phyloP scores from a whole-genome alignment of 2,888 invertebrate genomes.

The Tinea semifulvella region DNA sequence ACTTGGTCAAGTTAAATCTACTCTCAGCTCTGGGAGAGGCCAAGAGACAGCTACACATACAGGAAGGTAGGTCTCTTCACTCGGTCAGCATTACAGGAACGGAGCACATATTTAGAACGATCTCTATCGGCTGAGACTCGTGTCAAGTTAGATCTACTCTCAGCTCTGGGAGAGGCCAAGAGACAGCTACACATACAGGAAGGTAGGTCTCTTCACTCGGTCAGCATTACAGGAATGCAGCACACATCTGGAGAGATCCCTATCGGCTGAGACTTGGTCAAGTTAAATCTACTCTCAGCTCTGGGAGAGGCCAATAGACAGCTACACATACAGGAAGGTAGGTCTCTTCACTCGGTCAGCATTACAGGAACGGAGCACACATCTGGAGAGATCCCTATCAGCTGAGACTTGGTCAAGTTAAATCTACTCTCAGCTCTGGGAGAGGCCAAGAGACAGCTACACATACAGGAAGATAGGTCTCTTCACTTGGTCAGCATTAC shows the following conservation, averaged over 20 bases:
- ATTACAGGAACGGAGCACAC: conserved; percentile 92
- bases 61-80: too few species aligned
- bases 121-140: too few species aligned
- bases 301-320: conserved; percentile 94
- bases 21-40: conserved; percentile 97
- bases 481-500: conserved; percentile 61
- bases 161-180: too few species aligned
- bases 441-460: conserved; percentile 90
- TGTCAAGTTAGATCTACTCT: too few species aligned
- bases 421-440: conserved; percentile 98
- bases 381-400: conserved; percentile 92
- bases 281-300: conserved; percentile 97
- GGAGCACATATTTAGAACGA: too few species aligned
- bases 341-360: too few species aligned
- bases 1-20: conserved; percentile 97
- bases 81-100: too few species aligned
- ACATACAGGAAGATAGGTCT: conserved; percentile 85
- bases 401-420: conserved; percentile 98
- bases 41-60: conserved; percentile 87
- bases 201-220: too few species aligned
- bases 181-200: too few species aligned
- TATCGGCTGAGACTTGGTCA: conserved; percentile 98
- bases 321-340: conserved; percentile 86
- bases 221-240: conserved; percentile 96
- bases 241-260: conserved; percentile 88